phyloP scores from a whole-genome alignment of 2,888 invertebrate genomes.

The Eretmocerus hayati region DNA sequence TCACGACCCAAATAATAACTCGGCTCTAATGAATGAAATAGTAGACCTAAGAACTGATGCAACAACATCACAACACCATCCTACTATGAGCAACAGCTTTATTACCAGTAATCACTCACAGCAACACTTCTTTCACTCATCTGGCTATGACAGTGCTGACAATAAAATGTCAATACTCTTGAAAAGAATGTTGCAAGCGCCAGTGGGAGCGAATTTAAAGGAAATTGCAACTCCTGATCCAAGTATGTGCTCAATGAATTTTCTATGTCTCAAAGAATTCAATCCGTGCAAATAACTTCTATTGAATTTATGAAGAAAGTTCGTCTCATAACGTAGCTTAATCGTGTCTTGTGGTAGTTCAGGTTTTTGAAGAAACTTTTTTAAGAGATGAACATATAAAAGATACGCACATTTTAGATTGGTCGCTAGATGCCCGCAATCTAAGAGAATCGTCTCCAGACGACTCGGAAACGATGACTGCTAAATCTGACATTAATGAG shows the following conservation, averaged over 20 bases:
- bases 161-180: slow-evolving; percentile 25
- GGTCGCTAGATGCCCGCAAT: slow-evolving; percentile 9
- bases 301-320: no score
- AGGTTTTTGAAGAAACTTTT: no score
- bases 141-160: slow-evolving; percentile 4
- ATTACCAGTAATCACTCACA: slow-evolving; percentile 2
- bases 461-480: slow-evolving; percentile 42
- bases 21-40: slow-evolving; percentile 19
- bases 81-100: slow-evolving; percentile 3
- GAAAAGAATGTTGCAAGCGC: slow-evolving; percentile 42
- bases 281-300: no score
- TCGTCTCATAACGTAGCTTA: no score
- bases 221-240: slow-evolving; percentile 37
- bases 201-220: slow-evolving; percentile 39
- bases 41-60: slow-evolving; percentile 32
- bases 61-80: slow-evolving; percentile 11
- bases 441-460: slow-evolving; percentile 29
- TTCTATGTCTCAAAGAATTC: neutral
- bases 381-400: no score
- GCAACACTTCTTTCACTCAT: neutral
- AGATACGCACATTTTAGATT: slow-evolving; percentile 1
- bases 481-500: slow-evolving; percentile 36
- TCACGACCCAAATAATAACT: slow-evolving; percentile 31
- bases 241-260: slow-evolving; percentile 14
- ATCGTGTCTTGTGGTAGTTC: neutral